Evolutionary conservation across 1,140 invertebrate species (phyloP).

Genomic region (Potamilus streckersoni): DNA sequence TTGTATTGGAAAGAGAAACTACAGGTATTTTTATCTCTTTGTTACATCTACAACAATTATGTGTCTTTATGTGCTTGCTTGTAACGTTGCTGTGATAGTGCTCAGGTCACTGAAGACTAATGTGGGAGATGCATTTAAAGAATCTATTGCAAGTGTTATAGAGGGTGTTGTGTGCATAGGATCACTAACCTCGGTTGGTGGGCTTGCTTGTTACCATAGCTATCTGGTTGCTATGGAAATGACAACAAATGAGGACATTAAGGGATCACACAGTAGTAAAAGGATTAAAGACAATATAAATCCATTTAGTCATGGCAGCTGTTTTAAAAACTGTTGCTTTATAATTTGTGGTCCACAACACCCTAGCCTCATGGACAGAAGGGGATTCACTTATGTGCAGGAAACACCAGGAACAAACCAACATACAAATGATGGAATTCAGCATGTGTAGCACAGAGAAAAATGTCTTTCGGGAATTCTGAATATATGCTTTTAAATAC

Average conservation of each 20-base stretch:
- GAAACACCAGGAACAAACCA: too few species aligned
- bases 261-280: conserved; percentile 20
- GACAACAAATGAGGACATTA: conserved; percentile 30
- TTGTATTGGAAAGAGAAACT: conserved; percentile 29
- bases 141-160: conserved; percentile 25
- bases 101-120: conserved; percentile 17
- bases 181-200: conserved; percentile 24
- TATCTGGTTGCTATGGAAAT: conserved; percentile 18
- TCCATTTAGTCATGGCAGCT: conserved; percentile 29
- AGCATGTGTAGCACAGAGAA: too few species aligned
- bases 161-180: conserved; percentile 25
- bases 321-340: conserved; percentile 21
- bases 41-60: conserved; percentile 25
- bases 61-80: conserved; percentile 25
- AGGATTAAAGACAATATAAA: conserved; percentile 22
- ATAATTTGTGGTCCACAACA: conserved; percentile 18
- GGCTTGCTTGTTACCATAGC: conserved; percentile 26
- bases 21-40: conserved; percentile 29
- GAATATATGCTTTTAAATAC: too few species aligned
- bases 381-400: conserved; percentile 8
- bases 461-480: too few species aligned
- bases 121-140: conserved; percentile 27
- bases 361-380: conserved; percentile 28
- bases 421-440: too few species aligned
- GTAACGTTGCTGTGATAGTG: conserved; percentile 28